Base-by-base conservation (phyloP, 1,140 invertebrate genomes). In the Drosophila sp. region DNA sequence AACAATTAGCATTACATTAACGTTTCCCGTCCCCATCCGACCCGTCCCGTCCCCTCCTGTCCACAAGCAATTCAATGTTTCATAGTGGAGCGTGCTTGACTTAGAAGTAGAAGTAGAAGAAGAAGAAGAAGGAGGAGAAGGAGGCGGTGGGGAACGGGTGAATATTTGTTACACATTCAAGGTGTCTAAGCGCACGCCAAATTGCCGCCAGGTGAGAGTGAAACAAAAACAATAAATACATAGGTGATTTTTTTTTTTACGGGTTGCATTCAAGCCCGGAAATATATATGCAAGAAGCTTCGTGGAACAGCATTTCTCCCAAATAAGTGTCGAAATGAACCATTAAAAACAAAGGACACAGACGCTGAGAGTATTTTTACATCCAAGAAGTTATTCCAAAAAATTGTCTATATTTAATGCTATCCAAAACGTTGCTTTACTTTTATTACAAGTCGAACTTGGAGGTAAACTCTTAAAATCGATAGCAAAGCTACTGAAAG, bases 101-200 rank as follows among this genome's bases (percentile, higher is more conserved):
- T 35, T 10, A 35, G 33, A 2, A 17, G 17, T 17, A 17, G 17
- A 8, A 8, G 33, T 35, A 35, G 7, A 3, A 38, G 35, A 38
- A 38, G 10, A 8, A 38, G 23, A 25, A 23, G 17, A 4, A 11
- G 8, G 8, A 11, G 10, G 10, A 10, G 38, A 40, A 17, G 17
- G 17, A 17, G 17, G 17, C 17, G 17, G 17, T 17, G 17, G 17
- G 17, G 38, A 40, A 40, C 38, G 7, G 8, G 44, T 5, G 5
- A 1, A 27, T 50, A 50, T 32, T 32, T 80, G 74, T 85, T 86
- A 89, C 82, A 86, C 69, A 73, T 83, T 86, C 83, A 86, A 86
- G 83, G 83, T 89, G 61, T 58, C 23, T 29, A 33, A 50, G n/a
- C 41, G 6, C 33, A 17, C 3, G 65, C 62, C 3, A 30, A n/a